Evolutionary conservation across 1,140 invertebrate genomes (phyloP).

Genomic region (Drosophila arawakana): DNA sequence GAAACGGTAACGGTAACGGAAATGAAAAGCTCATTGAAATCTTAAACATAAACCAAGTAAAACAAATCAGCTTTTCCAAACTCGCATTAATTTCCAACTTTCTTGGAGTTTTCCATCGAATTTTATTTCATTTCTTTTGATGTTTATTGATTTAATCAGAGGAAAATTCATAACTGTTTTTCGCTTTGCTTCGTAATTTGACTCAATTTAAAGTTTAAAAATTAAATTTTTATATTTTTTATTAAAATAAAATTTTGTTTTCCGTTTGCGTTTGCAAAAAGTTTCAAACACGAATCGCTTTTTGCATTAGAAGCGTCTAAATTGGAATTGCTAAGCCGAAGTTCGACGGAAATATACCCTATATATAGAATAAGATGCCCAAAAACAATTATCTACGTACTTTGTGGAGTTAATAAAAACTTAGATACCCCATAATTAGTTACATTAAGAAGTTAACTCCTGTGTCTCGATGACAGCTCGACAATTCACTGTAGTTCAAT

Average conservation of each 20-base stretch:
- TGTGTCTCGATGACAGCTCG: background rate
- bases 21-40: background rate
- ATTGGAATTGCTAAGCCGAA: background rate
- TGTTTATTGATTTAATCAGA: constrained; percentile 11
- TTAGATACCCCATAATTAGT: background rate
- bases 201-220: background rate
- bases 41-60: background rate
- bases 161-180: constrained; percentile 8
- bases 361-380: too few species aligned
- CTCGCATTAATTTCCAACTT: constrained; percentile 15
- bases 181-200: background rate
- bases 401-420: too few species aligned
- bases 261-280: background rate
- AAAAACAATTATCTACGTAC: too few species aligned
- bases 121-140: constrained; percentile 1
- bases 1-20: background rate
- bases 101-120: too few species aligned
- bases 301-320: background rate
- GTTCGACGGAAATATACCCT: too few species aligned
- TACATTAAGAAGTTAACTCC: background rate
- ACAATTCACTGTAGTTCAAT: background rate
- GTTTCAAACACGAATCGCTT: background rate
- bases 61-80: background rate
- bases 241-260: background rate
- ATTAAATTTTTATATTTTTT: background rate